Conservation (phyloP, 2,797 vertebrate genomes). For the Cynopterus sphinx region DNA sequence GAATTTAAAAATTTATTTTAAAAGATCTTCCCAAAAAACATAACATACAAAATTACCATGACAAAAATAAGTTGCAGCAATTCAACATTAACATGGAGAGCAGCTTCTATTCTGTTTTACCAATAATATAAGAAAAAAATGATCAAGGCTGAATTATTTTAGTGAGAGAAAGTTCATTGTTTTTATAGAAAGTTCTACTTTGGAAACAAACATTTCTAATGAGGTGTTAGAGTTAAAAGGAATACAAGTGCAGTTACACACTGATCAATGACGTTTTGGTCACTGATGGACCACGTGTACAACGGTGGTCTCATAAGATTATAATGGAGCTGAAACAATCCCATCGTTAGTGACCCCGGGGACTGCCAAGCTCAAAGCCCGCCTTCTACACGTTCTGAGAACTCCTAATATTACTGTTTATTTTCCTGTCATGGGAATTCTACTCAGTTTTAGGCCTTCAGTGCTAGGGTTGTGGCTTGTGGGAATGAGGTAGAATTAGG, state of each 20-base stretch:
- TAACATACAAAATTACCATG: neutral
- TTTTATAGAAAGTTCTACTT: neutral
- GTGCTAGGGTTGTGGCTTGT: neutral
- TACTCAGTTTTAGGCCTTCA: neutral
- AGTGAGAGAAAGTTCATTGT: neutral
- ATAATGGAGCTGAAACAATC: neutral
- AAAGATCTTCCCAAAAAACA: neutral
- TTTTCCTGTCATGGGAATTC: neutral
- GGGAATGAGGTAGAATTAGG: neutral
- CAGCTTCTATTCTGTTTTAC: neutral
- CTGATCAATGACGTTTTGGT: neutral
- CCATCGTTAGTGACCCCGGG: too few relatives aligned
- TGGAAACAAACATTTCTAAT: neutral
- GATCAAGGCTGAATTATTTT: neutral
- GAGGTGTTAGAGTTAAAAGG: neutral
- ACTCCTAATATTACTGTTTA: neutral
- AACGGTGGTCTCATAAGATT: neutral
- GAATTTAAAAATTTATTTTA: neutral
- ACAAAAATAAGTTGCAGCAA: neutral
- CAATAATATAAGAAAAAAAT: neutral
- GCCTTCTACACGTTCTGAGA: neutral
- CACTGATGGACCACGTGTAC: neutral
- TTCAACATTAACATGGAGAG: neutral
- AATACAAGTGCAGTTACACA: neutral
- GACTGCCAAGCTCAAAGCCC: too few relatives aligned